phyloP scores from a whole-genome alignment of 2,797 vertebrate genomes.

The Synaphobranchus kaupii region DNA sequence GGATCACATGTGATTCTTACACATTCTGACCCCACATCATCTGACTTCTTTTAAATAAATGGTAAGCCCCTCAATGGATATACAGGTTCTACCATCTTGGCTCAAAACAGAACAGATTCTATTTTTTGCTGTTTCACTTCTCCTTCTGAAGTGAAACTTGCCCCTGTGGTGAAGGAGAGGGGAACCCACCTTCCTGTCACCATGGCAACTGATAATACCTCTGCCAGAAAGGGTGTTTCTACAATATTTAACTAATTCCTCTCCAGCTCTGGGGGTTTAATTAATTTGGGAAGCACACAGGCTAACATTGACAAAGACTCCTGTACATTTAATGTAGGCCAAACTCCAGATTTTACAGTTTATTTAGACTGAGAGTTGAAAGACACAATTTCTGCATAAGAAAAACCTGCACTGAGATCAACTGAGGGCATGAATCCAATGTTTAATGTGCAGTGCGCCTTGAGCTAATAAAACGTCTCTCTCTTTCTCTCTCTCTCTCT shows the following conservation, averaged over 20 bases:
- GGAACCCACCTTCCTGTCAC: neutral
- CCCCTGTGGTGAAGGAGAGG: neutral
- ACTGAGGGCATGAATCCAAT: neutral
- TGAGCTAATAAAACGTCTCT: conserved; percentile 12
- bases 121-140: neutral
- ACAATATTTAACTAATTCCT: neutral
- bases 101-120: conserved; percentile 2
- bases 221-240: neutral
- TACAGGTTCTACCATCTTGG: neutral
- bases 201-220: conserved; percentile 16
- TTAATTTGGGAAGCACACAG: neutral
- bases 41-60: neutral
- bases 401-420: neutral
- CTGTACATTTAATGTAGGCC: neutral
- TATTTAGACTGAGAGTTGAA: neutral
- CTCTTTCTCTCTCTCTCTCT: neutral
- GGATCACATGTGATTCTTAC: neutral
- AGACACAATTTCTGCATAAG: neutral
- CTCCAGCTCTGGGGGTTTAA: neutral
- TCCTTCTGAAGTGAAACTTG: neutral
- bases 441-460: neutral
- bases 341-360: neutral
- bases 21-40: neutral
- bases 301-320: neutral
- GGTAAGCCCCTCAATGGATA: neutral